Evolutionary conservation across 2,888 invertebrate genomes (phyloP), one percentile per base, ranked within the genome.

Genomic region (Nemapogon koenigi): DNA sequence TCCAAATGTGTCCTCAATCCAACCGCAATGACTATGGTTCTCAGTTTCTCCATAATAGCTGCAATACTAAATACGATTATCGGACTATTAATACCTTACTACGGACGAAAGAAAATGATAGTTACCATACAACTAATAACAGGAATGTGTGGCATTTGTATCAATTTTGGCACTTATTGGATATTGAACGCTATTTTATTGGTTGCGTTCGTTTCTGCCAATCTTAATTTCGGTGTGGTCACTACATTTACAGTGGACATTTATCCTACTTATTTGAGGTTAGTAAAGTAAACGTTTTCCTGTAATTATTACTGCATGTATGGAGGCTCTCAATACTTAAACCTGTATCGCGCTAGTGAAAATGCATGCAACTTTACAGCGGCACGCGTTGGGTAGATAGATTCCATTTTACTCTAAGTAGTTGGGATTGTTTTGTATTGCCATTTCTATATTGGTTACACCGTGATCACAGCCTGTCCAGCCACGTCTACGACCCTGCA

Each of bases 231-330:
- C 22, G 75, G 69, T 0, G 53, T 66, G 26, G 50, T 75, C 1
- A 58, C 63, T 8, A 60, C 69, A 0, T 69, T 64, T 45, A 58
- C 59, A 26, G 73, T 78, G 0, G 75, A 73, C 3, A 41, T 73
- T 35, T 78, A 69, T 46, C 79, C 79, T 1, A 78, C 79, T 38
- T 70, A 71, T 38, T 66, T 76, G 41, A 78, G 69, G 78, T 78
- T 38, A 43, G 69, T 55, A 31, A n/a, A n/a, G n/a, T n/a, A n/a
- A n/a, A n/a, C n/a, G n/a, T n/a, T n/a, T n/a, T n/a, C n/a, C n/a
- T n/a, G n/a, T n/a, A n/a, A n/a, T n/a, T n/a, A n/a, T n/a, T n/a
- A n/a, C n/a, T n/a, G n/a, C n/a, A n/a, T n/a, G n/a, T n/a, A n/a
- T n/a, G n/a, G n/a, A n/a, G n/a, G n/a, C n/a, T n/a, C n/a, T n/a